Conservation (phyloP, 2,113 vertebrate species). For the Nerophis ophidion region DNA sequence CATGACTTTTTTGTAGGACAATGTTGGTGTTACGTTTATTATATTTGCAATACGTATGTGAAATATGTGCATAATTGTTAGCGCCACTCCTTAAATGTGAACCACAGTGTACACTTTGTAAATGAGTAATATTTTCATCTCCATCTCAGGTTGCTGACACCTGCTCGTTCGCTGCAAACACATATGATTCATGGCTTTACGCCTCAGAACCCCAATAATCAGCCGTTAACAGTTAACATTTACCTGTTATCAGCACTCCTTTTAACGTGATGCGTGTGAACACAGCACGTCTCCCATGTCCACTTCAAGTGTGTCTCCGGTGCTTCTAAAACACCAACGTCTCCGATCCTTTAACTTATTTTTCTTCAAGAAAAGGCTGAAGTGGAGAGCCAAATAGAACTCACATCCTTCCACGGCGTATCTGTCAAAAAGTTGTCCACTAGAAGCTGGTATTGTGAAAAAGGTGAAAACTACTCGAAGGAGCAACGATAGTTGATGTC, state of each 20-base stretch:
- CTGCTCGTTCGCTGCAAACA: conserved; percentile 43
- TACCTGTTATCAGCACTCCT: conserved; percentile 44
- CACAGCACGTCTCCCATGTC: conserved; percentile 39
- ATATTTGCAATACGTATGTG: not conserved
- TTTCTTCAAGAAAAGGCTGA: conserved; percentile 5
- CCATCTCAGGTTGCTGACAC: conserved; percentile 25
- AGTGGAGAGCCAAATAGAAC: conserved; percentile 35
- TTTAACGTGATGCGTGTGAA: conserved; percentile 31
- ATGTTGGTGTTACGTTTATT: not conserved
- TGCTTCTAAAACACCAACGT: not conserved
- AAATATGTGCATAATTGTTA: no score
- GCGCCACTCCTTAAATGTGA: no score
- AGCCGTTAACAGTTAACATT: not conserved
- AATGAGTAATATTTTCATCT: not conserved
- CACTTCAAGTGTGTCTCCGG: conserved; percentile 1
- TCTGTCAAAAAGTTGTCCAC: conserved; percentile 2
- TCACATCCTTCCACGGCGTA: conserved; percentile 43
- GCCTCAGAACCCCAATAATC: not conserved
- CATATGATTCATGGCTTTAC: not conserved
- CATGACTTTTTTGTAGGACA: not conserved
- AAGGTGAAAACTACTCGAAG: not conserved
- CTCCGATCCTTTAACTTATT: conserved; percentile 1
- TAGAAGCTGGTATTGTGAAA: not conserved
- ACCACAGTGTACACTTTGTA: not conserved
- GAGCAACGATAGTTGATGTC: conserved; percentile 29